These are phyloP conservation scores for Trachelipus rathkii DNA, from an alignment of 1,140 invertebrate genomes.

Conservation along the genomic window DNA sequence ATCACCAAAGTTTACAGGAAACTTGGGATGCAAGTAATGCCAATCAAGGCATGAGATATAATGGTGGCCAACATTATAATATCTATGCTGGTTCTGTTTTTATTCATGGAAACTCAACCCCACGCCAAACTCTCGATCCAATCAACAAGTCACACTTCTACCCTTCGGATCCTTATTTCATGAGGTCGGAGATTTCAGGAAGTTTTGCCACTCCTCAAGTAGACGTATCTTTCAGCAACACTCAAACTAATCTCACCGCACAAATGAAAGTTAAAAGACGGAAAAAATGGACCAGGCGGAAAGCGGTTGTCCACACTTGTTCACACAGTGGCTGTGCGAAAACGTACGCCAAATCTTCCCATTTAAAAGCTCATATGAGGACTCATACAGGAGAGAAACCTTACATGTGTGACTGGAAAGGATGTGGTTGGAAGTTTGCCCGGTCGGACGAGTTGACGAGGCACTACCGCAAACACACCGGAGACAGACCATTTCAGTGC, in stretches of 20 bases:
- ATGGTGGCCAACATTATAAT: conserved; percentile 26
- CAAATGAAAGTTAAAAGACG: conserved; percentile 36
- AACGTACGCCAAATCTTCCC: conserved; percentile 68
- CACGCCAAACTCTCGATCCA: neutral
- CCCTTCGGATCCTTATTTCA: neutral
- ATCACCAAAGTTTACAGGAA: neutral
- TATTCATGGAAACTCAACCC: neutral
- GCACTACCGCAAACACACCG: conserved; percentile 63
- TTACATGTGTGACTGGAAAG: conserved; percentile 69
- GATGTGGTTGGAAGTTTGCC: conserved; percentile 79
- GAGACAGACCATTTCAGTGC: conserved; percentile 62
- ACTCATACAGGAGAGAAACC: conserved; percentile 67
- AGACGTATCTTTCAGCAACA: conserved; percentile 4
- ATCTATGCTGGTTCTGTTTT: conserved; percentile 25
- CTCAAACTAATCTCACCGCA: conserved; percentile 19
- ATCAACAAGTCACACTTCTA: conserved; percentile 14
- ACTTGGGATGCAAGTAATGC: neutral
- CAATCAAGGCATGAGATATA: neutral
- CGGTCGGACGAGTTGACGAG: conserved; percentile 78
- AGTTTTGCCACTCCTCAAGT: conserved; percentile 12
- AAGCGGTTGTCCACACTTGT: conserved; percentile 58
- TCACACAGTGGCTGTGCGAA: conserved; percentile 63
- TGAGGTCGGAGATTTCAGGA: conserved; percentile 13
- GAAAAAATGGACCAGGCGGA: conserved; percentile 30
- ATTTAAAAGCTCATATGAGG: conserved; percentile 63